A percentile compares a stretch with the other conserved stretches of the same genome.
These are phyloP conservation scores for Cephus rjabovi DNA, from an alignment of 2,888 invertebrate species.

Conservation along the genomic window DNA sequence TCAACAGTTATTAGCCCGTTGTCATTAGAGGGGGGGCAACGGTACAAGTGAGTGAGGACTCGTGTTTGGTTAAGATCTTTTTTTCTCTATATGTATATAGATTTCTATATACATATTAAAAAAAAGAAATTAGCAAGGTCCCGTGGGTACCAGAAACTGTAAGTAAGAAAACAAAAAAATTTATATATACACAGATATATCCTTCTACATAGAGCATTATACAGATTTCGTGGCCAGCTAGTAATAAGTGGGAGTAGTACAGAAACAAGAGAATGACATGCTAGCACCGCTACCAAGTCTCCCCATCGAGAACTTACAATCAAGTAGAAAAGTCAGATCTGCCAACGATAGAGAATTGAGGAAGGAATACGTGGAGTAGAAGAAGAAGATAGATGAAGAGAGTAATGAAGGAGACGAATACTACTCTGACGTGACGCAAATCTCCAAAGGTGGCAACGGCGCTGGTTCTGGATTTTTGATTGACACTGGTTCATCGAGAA, in stretches of 20 bases:
- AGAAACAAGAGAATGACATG: slow-evolving; percentile 45
- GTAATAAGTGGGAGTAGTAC: slow-evolving; percentile 30
- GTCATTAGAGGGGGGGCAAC: background rate
- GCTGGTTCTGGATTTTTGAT: background rate
- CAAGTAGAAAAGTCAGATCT: background rate
- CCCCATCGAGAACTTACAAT: slow-evolving; percentile 33
- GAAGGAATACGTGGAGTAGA: background rate
- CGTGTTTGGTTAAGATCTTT: too few species aligned
- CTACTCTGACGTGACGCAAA: slow-evolving; percentile 37
- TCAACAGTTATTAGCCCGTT: background rate
- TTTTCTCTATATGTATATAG: background rate
- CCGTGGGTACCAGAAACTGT: background rate
- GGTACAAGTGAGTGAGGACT: too few species aligned
- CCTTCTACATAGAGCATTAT: background rate
- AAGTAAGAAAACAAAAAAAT: background rate
- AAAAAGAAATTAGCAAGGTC: background rate
- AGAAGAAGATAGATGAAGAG: background rate
- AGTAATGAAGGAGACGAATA: slow-evolving; percentile 20
- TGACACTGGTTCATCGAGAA: background rate
- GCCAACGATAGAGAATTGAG: background rate
- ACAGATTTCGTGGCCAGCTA: background rate
- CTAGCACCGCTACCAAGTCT: slow-evolving; percentile 40
- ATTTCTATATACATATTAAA: background rate
- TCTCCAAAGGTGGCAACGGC: slow-evolving; percentile 39
- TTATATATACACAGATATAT: background rate